phyloP scores from a whole-genome alignment of 2,113 vertebrate genomes.

The Spea bombifrons region DNA sequence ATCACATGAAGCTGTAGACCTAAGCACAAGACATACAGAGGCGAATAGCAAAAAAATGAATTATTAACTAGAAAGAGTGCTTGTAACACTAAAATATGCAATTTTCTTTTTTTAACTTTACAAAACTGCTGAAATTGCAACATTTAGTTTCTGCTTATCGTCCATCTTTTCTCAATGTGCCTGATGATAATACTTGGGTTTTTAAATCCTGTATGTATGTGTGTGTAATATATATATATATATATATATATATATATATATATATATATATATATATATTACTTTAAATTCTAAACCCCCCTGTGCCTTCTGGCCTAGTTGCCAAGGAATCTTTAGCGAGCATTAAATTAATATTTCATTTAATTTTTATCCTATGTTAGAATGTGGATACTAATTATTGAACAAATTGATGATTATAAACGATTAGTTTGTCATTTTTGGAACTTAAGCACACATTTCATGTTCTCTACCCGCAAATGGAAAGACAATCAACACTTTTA shows the following conservation, averaged over 20 bases:
- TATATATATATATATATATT: background rate
- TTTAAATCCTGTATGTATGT: background rate
- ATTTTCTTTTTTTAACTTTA: no score
- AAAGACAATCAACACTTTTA: conserved; percentile 37
- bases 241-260: background rate
- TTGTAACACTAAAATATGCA: no score
- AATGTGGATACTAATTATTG: background rate
- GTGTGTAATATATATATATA: background rate
- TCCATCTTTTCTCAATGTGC: background rate
- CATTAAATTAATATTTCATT: background rate
- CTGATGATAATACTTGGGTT: background rate
- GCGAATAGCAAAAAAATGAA: no score
- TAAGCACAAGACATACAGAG: no score
- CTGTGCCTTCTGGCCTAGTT: conserved; percentile 78
- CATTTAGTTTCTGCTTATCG: background rate
- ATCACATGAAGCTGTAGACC: no score
- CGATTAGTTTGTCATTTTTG: background rate
- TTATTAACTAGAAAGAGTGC: no score
- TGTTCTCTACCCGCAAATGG: background rate
- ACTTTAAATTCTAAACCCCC: conserved; percentile 52
- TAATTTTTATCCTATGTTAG: background rate
- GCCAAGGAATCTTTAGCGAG: conserved; percentile 58
- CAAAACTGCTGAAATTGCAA: background rate
- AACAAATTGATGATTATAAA: background rate
- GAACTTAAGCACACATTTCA: conserved; percentile 20